Evolutionary conservation across 2,888 invertebrate species (phyloP).

Genomic region (Saturnia pavonia): DNA sequence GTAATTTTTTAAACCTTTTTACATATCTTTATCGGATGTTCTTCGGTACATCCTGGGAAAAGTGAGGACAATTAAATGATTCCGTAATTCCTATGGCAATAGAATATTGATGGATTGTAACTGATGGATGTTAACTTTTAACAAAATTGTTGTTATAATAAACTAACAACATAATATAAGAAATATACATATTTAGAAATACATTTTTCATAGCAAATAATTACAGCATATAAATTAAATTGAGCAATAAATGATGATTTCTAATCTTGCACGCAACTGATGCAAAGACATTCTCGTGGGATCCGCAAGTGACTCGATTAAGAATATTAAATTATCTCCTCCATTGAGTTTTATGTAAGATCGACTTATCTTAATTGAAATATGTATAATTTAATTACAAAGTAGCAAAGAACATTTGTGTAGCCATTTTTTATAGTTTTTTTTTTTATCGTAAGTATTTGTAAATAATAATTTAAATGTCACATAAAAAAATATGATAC

Average conservation of each 20-base stretch:
- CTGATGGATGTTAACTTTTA: too few relatives aligned
- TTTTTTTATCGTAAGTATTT: neutral
- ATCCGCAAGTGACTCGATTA: conserved; percentile 66
- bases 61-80: too few relatives aligned
- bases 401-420: neutral
- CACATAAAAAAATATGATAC: too few relatives aligned
- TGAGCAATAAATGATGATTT: too few relatives aligned
- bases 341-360: neutral
- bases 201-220: too few relatives aligned
- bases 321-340: conserved; percentile 22
- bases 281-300: conserved; percentile 52
- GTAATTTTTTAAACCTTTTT: neutral
- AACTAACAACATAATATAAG: too few relatives aligned
- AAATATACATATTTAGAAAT: too few relatives aligned
- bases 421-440: neutral
- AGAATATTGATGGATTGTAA: too few relatives aligned
- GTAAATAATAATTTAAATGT: conserved; percentile 6
- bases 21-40: neutral
- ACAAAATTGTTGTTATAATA: too few relatives aligned
- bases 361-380: conserved; percentile 15
- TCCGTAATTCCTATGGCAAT: too few relatives aligned
- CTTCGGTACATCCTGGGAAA: neutral
- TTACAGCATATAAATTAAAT: too few relatives aligned
- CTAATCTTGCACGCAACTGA: conserved; percentile 32
- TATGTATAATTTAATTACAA: neutral